phyloP scores from a whole-genome alignment of 2,888 invertebrate species.

The Callinectes sapidus region DNA sequence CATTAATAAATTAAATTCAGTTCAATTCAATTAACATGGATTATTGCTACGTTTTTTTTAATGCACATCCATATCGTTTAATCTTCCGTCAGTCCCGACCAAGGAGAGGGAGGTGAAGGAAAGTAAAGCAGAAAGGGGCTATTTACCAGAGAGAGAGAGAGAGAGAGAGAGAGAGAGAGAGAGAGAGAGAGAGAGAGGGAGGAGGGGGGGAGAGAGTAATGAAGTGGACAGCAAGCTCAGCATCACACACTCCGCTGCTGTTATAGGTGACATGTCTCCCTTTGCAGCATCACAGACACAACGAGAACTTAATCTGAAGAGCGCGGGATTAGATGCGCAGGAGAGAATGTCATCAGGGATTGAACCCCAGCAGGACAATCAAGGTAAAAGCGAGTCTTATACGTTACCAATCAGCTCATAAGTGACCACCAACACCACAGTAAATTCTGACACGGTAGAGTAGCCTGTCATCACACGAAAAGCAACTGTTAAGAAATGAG shows the following conservation, averaged over 20 bases:
- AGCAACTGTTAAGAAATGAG: neutral
- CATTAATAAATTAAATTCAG: no score
- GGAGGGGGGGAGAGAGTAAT: no score
- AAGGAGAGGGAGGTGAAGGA: neutral
- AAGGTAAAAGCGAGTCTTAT: no score
- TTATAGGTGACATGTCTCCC: neutral
- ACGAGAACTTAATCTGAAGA: no score
- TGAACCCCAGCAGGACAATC: no score
- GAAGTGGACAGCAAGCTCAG: neutral
- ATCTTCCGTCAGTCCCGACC: neutral
- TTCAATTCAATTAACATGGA: no score
- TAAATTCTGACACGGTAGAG: no score
- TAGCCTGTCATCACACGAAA: neutral
- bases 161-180: neutral
- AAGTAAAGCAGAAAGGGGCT: neutral
- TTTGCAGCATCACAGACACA: no score
- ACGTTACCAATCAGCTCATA: no score
- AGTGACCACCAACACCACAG: no score
- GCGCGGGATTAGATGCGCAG: no score
- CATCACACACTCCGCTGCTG: neutral
- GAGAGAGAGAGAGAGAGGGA: neutral
- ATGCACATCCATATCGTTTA: neutral
- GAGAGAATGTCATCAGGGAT: no score
- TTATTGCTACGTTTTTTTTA: neutral
- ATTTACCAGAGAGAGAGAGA: neutral